Base-by-base conservation (phyloP, 2,888 invertebrate species). In the Sarcophaga variegata region DNA sequence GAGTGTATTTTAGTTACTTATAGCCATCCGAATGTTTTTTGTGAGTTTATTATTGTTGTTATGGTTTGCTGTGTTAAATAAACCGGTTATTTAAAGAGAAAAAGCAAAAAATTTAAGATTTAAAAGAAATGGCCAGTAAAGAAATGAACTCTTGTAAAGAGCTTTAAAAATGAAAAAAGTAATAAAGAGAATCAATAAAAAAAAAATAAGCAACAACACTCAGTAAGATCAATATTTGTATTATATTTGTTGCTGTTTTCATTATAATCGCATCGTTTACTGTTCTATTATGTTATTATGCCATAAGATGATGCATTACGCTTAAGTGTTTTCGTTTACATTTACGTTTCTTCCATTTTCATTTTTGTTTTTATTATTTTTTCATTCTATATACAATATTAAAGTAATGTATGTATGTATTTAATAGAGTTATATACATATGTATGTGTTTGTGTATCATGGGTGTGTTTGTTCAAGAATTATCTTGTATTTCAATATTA, bases 191-290 rank as follows among this genome's bases (percentile, higher is more conserved):
- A 37, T 37, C 22, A 69, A 69, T 17, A 70, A 54, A 70, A 49
- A 67, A 69, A 10, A 27, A 20, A n/a, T 6, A 14, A 14, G 12
- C 25, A 20, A 78, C 60, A 11, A 59, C 59, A 77, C n/a, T 62
- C 17, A 59, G 62, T 3, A 3, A 62, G 17, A 17, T 54, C 54
- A 54, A 54, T 14, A 54, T 14, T 14, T 54, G 54, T 54, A 54
- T 54, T 54, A 14, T 63, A 45, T 67, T 72, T 66, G 60, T 67
- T 67, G 74, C 59, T 64, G 25, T 47, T 47, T 45, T 45, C 63
- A 12, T 22, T 64, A 60, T 81, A 81, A 81, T 81, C 80, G 25
- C 60, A 67, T 74, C 74, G n/a, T 60, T 81, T 70, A 70, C 37
- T 74, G 74, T 81, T 74, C 14, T 49, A 49, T 70, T 70, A 54